phyloP scores from a whole-genome alignment of 2,797 vertebrate genomes.

The Luscinia megarhynchos region DNA sequence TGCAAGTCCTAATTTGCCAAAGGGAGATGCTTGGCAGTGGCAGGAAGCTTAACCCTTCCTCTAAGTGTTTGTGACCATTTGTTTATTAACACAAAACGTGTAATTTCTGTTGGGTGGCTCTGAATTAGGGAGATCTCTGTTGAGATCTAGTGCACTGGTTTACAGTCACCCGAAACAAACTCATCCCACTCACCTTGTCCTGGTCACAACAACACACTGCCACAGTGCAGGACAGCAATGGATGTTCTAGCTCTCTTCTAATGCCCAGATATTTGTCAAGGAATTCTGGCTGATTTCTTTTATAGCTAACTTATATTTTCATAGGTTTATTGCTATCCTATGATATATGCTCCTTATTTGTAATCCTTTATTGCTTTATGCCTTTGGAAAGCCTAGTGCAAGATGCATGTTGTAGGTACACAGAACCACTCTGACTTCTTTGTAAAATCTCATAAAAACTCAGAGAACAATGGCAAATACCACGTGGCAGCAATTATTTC shows the following conservation, averaged over 20 bases:
- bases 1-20: conserved; percentile 32
- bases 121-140: conserved; percentile 17
- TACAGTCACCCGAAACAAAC: background rate
- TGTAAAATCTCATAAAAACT: background rate
- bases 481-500: background rate
- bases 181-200: conserved; percentile 31
- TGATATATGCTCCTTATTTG: background rate
- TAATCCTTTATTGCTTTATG: background rate
- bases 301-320: background rate
- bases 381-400: background rate
- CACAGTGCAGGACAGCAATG: background rate
- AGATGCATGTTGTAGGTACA: background rate
- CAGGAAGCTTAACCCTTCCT: conserved; percentile 25
- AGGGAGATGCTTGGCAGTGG: conserved; percentile 14
- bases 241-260: background rate
- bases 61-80: background rate
- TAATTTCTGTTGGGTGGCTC: conserved; percentile 70
- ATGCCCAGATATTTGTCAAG: background rate
- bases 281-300: background rate
- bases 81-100: conserved; percentile 47
- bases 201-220: background rate
- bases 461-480: background rate
- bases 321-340: background rate
- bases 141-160: background rate
- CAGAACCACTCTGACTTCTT: background rate